Evolutionary conservation across 2,888 invertebrate genomes (phyloP).

Genomic region (Petrolisthes cinctipes): DNA sequence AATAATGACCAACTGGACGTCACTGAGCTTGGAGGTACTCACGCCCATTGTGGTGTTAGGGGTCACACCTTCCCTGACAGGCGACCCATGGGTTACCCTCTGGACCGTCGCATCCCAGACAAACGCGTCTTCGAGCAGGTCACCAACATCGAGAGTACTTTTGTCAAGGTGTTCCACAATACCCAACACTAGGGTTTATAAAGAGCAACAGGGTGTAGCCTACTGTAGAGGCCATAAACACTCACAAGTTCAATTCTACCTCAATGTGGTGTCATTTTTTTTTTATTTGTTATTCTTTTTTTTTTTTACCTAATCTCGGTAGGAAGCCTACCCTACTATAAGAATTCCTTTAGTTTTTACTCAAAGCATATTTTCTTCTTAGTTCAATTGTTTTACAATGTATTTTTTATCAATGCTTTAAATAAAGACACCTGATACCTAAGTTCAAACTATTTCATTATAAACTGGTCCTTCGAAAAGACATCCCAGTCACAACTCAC

Average conservation of each 20-base stretch:
- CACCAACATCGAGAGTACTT: conserved; percentile 59
- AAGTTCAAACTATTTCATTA: too few species aligned
- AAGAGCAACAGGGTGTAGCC: not conserved
- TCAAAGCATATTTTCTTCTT: not conserved
- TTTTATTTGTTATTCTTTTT: not conserved
- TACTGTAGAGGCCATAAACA: not conserved
- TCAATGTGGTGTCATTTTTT: not conserved
- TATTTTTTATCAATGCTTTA: too few species aligned
- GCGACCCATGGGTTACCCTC: conserved; percentile 87
- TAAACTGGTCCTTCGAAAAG: too few species aligned
- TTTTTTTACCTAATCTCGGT: not conserved
- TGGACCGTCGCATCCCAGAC: conserved; percentile 74
- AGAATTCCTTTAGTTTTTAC: not conserved
- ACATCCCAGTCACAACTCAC: too few species aligned
- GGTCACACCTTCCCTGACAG: conserved; percentile 75
- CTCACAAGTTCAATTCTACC: too few species aligned
- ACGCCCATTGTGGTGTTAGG: conserved; percentile 73
- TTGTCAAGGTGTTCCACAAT: conserved; percentile 59
- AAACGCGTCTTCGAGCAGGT: conserved; percentile 51
- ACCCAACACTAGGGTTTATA: not conserved
- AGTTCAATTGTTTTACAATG: too few species aligned
- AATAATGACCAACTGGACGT: conserved; percentile 52
- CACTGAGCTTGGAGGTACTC: conserved; percentile 67
- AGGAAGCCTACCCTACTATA: not conserved
- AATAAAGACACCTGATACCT: too few species aligned